Evolutionary conservation across 1,140 invertebrate species (phyloP).

Genomic region (Drosophila tsacasi): DNA sequence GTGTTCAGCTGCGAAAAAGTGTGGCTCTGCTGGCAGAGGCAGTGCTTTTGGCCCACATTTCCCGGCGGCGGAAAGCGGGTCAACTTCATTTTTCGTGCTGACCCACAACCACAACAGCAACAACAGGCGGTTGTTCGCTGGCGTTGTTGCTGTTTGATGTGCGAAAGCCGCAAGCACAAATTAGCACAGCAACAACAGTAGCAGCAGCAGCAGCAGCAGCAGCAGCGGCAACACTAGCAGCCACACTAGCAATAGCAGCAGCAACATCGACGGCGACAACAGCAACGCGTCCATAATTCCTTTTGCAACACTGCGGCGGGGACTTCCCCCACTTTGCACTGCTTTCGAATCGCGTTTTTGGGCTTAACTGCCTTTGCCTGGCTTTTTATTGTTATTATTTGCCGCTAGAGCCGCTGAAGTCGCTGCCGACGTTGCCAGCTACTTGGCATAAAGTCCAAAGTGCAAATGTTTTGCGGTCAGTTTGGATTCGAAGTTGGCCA

Average conservation of each 20-base stretch:
- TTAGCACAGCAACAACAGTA: conserved; percentile 63
- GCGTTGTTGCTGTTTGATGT: conserved; percentile 60
- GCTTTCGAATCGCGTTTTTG: conserved; percentile 62
- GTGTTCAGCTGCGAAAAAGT: conserved; percentile 35
- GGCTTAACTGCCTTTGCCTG: conserved; percentile 65
- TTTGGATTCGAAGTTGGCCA: conserved; percentile 78
- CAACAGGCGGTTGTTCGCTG: conserved; percentile 46
- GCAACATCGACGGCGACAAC: conserved; percentile 20
- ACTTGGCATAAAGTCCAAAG: conserved; percentile 75
- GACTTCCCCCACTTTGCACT: conserved; percentile 18
- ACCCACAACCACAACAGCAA: conserved; percentile 64
- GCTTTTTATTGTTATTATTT: conserved; percentile 78
- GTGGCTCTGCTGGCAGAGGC: conserved; percentile 19
- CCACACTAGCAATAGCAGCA: conserved; percentile 18
- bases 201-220: conserved; percentile 8
- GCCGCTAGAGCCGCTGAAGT: conserved; percentile 40
- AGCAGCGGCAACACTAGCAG: background rate
- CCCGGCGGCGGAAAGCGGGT: conserved; percentile 62
- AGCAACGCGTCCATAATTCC: conserved; percentile 67
- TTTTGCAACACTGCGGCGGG: conserved; percentile 69
- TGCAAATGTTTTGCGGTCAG: conserved; percentile 83
- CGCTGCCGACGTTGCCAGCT: conserved; percentile 53
- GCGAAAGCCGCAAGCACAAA: conserved; percentile 78
- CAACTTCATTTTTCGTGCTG: conserved; percentile 80
- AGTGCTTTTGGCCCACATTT: conserved; percentile 57